Evolutionary conservation across 2,113 vertebrate genomes (phyloP).

Genomic region (Campylomormyrus tamandua): DNA sequence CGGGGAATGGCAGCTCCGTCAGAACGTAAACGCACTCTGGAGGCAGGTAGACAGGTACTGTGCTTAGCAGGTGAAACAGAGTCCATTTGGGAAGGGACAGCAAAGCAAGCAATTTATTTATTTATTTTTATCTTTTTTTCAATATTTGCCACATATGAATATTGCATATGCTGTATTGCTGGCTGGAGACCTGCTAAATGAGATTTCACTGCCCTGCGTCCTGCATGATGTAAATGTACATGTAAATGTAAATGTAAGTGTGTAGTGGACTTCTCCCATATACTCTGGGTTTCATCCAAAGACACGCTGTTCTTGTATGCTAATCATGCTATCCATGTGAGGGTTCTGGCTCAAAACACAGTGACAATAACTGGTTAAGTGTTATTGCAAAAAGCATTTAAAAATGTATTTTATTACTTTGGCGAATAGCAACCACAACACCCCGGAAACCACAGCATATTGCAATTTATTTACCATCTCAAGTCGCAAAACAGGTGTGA

Average conservation of each 20-base stretch:
- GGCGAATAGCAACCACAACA: background rate
- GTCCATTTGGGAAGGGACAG: background rate
- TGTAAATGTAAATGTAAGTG: background rate
- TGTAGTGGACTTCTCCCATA: background rate
- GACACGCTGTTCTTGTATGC: background rate
- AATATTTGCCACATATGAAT: background rate
- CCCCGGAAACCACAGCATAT: background rate
- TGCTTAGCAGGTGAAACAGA: background rate
- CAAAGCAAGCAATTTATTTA: background rate
- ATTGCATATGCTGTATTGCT: background rate
- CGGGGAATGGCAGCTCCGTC: conserved; percentile 88
- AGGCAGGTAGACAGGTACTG: conserved; percentile 19
- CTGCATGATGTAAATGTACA: background rate
- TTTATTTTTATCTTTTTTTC: background rate
- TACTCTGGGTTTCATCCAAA: background rate
- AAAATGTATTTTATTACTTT: background rate
- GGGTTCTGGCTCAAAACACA: background rate
- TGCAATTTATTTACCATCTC: background rate
- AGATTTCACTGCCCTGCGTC: background rate
- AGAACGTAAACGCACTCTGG: conserved; percentile 83
- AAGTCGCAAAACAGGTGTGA: background rate
- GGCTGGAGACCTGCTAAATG: background rate
- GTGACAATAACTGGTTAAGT: background rate
- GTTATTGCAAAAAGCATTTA: background rate
- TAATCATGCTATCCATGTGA: background rate